Base-by-base conservation (phyloP, 2,113 vertebrate genomes). In the Zonotrichia leucophrys region DNA sequence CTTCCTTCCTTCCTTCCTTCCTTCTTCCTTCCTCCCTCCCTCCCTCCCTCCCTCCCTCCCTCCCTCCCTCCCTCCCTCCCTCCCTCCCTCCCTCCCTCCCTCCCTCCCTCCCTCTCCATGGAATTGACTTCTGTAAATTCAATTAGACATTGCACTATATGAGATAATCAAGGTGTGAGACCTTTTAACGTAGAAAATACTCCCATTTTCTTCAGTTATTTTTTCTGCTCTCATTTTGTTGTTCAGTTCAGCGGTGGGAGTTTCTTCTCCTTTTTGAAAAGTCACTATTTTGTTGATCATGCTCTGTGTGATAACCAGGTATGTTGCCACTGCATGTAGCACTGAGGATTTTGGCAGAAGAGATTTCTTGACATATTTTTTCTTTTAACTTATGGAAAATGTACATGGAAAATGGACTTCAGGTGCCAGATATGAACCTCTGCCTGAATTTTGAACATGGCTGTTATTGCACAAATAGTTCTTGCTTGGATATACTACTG, bases 301-400 rank as follows among this genome's bases (percentile, higher is more conserved):
- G 6, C 17, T 46, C 1, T 16, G 0, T 28, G 5, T 60, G 50
- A 19, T 37, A 31, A 27, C 21, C 8, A 11, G 15, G 9, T 50
- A 2, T 20, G 9, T 52, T 66, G 18, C 27, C 8, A 10, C 5
- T 49, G 11, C 11, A 23, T 0, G 0, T 7, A 68, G 5, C 21
- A 56, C 12, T 56, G 49, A 78, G 15, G 30, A 35, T 67, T 80
- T 75, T 49, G 52, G 33, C 39, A 80, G 39, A 47, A 49, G 25
- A 41, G 8, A 60, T 50, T 80, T 41, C 7, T 62, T 62, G 11
- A 6, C 9, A 0, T 31, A 13, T 41, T 53, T 87, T 89, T 83
- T 28, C 3, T 86, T 62, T 58, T 30, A 74, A 25, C 3, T 69
- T 62, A 6, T 1, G 1, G 62, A 30, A 72, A 72, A 46, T 63